These are phyloP conservation scores for Carcinoscorpius rotundicauda DNA, from an alignment of 1,140 invertebrate species.

Conservation along the genomic window DNA sequence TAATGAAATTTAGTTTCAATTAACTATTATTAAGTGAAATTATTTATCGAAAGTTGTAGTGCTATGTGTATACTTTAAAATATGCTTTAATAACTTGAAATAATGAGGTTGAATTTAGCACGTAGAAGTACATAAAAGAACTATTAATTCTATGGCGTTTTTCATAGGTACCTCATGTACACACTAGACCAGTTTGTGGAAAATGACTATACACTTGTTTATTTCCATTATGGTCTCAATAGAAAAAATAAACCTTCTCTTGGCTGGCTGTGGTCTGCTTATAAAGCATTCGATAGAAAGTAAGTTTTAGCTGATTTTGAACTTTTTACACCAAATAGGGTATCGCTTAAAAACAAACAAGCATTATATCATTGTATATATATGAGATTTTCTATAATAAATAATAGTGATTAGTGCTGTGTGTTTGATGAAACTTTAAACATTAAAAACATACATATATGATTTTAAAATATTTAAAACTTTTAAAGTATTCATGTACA, in stretches of 20 bases:
- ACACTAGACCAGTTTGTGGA: constrained; percentile 97
- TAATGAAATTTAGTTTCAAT: constrained; percentile 2
- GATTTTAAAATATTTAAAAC: too few relatives aligned
- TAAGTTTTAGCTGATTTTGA: constrained; percentile 25
- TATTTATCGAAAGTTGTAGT: too few relatives aligned
- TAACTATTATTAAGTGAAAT: neutral
- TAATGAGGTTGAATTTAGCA: too few relatives aligned
- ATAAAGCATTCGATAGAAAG: constrained; percentile 94
- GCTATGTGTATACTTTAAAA: constrained; percentile 6
- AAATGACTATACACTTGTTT: constrained; percentile 97
- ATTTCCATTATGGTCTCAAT: constrained; percentile 94
- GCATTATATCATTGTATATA: too few relatives aligned
- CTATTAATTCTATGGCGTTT: constrained; percentile 1
- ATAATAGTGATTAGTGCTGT: too few relatives aligned
- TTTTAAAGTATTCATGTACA: too few relatives aligned
- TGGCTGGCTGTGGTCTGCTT: constrained; percentile 94
- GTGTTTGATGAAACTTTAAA: too few relatives aligned
- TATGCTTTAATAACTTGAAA: neutral
- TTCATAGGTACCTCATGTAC: constrained; percentile 75
- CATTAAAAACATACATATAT: too few relatives aligned
- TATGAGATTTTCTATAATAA: too few relatives aligned
- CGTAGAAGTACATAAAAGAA: neutral
- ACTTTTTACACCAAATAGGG: too few relatives aligned
- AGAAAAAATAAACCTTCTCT: constrained; percentile 94
- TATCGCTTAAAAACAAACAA: too few relatives aligned